Percentiles rank a stretch among this genome's conserved stretches.
These are phyloP conservation scores for Ernsta delagoae DNA, from an alignment of 2,888 invertebrate species.

Conservation along the genomic window DNA sequence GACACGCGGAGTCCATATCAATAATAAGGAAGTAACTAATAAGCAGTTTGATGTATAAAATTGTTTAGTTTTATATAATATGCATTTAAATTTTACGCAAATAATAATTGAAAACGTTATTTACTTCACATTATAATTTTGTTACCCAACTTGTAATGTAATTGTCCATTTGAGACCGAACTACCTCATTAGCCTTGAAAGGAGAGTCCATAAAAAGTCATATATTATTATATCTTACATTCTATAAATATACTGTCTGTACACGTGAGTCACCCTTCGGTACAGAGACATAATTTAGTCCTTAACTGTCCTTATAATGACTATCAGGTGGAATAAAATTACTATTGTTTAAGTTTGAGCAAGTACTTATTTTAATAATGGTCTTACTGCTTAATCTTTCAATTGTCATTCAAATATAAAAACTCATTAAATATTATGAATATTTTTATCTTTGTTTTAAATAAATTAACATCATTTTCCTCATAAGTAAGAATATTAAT, in stretches of 20 bases:
- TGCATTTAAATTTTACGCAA: background rate
- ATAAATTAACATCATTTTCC: background rate
- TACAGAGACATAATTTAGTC: background rate
- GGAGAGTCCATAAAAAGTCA: background rate
- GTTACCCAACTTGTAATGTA: background rate
- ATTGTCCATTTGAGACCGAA: background rate
- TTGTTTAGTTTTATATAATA: background rate
- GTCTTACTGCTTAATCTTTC: background rate
- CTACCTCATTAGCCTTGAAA: background rate
- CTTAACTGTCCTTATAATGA: background rate
- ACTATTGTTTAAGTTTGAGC: background rate
- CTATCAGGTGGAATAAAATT: background rate
- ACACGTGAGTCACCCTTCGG: background rate
- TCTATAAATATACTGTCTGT: background rate
- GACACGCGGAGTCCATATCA: no score
- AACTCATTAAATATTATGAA: background rate
- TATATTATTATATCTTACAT: background rate
- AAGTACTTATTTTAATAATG: background rate
- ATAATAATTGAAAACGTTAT: background rate
- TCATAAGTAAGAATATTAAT: no score
- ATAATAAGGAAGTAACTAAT: background rate
- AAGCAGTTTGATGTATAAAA: background rate
- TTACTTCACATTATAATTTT: background rate
- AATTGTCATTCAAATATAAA: background rate
- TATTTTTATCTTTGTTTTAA: background rate